phyloP scores from a whole-genome alignment of 2,113 vertebrate species.

The Sinocyclocheilus rhinocerous region DNA sequence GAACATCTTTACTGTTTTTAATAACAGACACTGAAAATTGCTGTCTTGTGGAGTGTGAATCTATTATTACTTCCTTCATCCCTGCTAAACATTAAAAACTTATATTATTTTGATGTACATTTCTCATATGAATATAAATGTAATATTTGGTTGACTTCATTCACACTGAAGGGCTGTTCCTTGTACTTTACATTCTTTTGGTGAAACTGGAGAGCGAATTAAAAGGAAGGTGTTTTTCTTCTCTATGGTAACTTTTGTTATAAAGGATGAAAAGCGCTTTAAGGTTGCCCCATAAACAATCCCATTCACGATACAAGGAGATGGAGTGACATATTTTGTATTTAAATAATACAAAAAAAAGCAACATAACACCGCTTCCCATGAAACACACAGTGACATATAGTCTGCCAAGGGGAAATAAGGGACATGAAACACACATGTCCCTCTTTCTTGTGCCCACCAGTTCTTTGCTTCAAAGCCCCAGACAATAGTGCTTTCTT shows the following conservation, averaged over 20 bases:
- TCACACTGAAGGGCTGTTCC: not conserved
- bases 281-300: constrained; percentile 38
- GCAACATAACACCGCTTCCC: constrained; percentile 56
- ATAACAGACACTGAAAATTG: not conserved
- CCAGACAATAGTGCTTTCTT: constrained; percentile 81
- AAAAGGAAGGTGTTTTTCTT: constrained; percentile 38
- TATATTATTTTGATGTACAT: not conserved
- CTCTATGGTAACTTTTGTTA: constrained; percentile 44
- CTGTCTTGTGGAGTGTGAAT: not conserved
- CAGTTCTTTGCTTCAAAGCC: constrained; percentile 52
- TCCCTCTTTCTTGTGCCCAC: constrained; percentile 51
- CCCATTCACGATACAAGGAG: constrained; percentile 49
- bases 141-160: not conserved
- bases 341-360: constrained; percentile 50
- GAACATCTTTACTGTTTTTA: constrained; percentile 28
- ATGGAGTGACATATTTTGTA: constrained; percentile 47
- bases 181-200: constrained; percentile 23
- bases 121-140: not conserved
- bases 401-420: constrained; percentile 49
- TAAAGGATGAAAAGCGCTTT: constrained; percentile 44
- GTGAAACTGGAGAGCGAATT: constrained; percentile 43
- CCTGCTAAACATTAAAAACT: not conserved
- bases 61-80: not conserved
- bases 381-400: constrained; percentile 48
- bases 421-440: constrained; percentile 61